Base-by-base conservation (phyloP, 1,140 invertebrate genomes). In the Piezodorus guildinii region DNA sequence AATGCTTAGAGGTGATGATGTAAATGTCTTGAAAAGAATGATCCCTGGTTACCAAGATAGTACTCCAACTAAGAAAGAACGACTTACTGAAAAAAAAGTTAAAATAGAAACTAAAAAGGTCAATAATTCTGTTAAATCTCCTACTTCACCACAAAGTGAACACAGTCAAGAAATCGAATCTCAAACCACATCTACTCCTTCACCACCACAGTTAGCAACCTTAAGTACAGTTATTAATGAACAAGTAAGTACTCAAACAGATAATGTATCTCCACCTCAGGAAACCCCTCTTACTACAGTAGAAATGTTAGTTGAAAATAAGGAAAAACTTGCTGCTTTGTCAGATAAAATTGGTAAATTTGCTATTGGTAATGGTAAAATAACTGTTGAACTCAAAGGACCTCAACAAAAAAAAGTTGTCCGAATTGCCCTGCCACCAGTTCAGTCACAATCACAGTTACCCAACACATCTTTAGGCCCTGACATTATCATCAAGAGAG, bases 341-440 rank as follows among this genome's bases (percentile, higher is more conserved):
- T 19, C 52, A 10, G 52, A 56, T 23, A 21, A 56, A 25, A 23
- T 56, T 16, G 52, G 23, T 5, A 56, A 25, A 14, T 56, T 56
- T 56, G 52, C 52, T 19, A 23, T 56, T 9, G 23, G 17, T 8
- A 56, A 56, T 25, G 52, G 52, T 25, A 56, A 56, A 27, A 56
- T 56, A 23, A 56, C 52, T 10, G 14, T 56, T 16, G 52, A 56
- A 25, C 23, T 56, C 10, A 56, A 56, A 25, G 23, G 19, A 3
- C 5, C 23, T 56, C 52, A 56, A 56, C 52, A 56, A 27, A 56
- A 56, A 56, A 56, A 56, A 15, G 52, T 56, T 23, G 52, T 56
- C 10, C 52, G 52, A 1, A 56, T 56, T 23, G 52, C 52, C 17
- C 14, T 56, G 3, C 52, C 52, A 15, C 52, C 52, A 23, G n/a